Percentiles rank a stretch among this genome's conserved stretches.
Evolutionary conservation across 2,113 vertebrate species (phyloP).

Genomic region (Ariopsis seemanni): DNA sequence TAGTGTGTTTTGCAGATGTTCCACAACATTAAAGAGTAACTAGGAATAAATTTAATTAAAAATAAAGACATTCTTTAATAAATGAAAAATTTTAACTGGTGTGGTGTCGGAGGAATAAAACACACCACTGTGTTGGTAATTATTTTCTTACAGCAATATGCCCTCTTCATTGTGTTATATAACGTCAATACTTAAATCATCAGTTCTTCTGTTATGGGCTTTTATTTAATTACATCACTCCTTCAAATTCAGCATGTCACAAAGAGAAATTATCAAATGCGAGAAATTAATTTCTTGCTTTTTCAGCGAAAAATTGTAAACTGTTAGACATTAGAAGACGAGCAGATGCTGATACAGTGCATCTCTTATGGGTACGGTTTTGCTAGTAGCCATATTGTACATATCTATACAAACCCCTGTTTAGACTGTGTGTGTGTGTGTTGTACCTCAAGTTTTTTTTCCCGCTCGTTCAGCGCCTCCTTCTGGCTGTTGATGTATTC

Average conservation of each 20-base stretch:
- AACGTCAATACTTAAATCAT: not conserved
- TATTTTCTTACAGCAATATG: not conserved
- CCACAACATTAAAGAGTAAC: not conserved
- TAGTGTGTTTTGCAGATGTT: not conserved
- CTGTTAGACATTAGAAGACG: not conserved
- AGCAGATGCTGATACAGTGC: not conserved
- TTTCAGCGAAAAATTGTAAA: not conserved
- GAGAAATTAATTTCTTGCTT: not conserved
- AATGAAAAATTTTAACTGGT: not conserved
- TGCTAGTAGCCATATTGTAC: not conserved
- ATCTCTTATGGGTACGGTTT: not conserved
- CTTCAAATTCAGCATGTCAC: not conserved
- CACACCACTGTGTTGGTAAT: not conserved
- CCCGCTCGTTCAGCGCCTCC: slow-evolving; percentile 88
- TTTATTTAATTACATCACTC: not conserved
- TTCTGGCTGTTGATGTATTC: slow-evolving; percentile 96
- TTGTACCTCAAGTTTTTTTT: slow-evolving; percentile 92
- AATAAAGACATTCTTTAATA: not conserved
- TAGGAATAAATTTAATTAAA: accelerated
- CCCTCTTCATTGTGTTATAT: not conserved
- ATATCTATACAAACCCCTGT: not conserved
- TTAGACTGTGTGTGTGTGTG: not conserved
- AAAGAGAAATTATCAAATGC: not conserved
- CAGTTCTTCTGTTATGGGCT: not conserved
- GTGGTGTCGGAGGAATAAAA: not conserved